Percentiles rank a stretch among this genome's conserved stretches.
Conservation (phyloP, 53 echinoderm and acorn worm species). For the Antedon mediterranea region DNA sequence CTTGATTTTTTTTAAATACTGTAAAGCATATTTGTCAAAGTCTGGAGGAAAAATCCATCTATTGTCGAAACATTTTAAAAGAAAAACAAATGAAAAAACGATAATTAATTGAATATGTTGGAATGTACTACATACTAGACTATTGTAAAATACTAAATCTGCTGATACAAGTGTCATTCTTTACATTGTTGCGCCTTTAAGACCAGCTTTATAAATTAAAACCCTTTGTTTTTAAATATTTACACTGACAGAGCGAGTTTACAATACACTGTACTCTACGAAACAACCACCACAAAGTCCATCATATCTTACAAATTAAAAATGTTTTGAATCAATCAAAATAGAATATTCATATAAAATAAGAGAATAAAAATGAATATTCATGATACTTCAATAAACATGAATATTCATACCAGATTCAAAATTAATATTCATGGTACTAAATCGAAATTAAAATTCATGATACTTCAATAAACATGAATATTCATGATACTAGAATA, state of each 20-base stretch:
- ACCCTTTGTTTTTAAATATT: not conserved
- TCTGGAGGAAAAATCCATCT: not conserved
- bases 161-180: too few species aligned
- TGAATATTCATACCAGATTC: too few species aligned
- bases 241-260: not conserved
- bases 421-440: too few species aligned
- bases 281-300: not conserved
- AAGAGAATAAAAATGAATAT: not conserved
- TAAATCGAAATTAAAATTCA: too few species aligned
- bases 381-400: not conserved
- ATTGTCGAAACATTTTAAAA: not conserved
- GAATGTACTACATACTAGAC: not conserved
- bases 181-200: not conserved
- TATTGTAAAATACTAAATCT: not conserved
- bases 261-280: not conserved
- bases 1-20: too few species aligned
- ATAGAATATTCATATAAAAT: not conserved
- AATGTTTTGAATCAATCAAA: too few species aligned
- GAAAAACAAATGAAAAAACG: not conserved
- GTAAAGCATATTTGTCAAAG: too few species aligned
- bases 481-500: not conserved
- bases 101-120: not conserved
- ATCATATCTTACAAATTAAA: not conserved
- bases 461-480: not conserved
- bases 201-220: not conserved